Percentiles rank a stretch among this genome's conserved stretches.
Evolutionary conservation across 2,888 invertebrate genomes (phyloP).

Genomic region (Ormyrus labotus): DNA sequence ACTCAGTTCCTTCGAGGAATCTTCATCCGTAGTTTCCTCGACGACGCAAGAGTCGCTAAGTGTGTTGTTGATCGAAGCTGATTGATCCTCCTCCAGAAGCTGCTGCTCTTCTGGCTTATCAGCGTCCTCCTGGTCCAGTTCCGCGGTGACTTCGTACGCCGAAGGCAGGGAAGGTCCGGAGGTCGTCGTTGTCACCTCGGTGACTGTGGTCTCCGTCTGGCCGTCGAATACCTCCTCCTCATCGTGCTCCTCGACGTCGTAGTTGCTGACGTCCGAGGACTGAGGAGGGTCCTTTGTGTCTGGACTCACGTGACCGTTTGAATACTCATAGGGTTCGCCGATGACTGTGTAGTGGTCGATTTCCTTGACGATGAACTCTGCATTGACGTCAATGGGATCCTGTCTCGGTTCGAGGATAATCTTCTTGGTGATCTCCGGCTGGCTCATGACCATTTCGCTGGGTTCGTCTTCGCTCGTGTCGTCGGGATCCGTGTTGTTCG

Average conservation of each 20-base stretch:
- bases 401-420: constrained; percentile 65
- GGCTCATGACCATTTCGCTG: constrained; percentile 48
- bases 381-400: constrained; percentile 64
- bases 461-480: constrained; percentile 54
- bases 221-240: constrained; percentile 43
- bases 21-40: constrained; percentile 35
- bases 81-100: constrained; percentile 22
- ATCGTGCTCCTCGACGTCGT: constrained; percentile 8
- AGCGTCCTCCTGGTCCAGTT: neutral
- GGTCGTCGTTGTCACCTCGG: constrained; percentile 44
- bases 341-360: constrained; percentile 66
- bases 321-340: constrained; percentile 66
- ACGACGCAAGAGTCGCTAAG: constrained; percentile 40
- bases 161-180: constrained; percentile 49
- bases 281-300: constrained; percentile 18
- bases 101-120: constrained; percentile 6
- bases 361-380: constrained; percentile 70
- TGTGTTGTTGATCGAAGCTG: constrained; percentile 24
- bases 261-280: neutral
- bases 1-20: constrained; percentile 43
- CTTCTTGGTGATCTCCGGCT: constrained; percentile 66
- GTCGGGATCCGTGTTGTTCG: constrained; percentile 59
- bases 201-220: constrained; percentile 43
- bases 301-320: constrained; percentile 65
- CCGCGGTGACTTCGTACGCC: constrained; percentile 28